A percentile compares a stretch with the other conserved stretches of the same genome.
Evolutionary conservation across 1,140 invertebrate genomes (phyloP).

Genomic region (Stegodyphus mimosarum): DNA sequence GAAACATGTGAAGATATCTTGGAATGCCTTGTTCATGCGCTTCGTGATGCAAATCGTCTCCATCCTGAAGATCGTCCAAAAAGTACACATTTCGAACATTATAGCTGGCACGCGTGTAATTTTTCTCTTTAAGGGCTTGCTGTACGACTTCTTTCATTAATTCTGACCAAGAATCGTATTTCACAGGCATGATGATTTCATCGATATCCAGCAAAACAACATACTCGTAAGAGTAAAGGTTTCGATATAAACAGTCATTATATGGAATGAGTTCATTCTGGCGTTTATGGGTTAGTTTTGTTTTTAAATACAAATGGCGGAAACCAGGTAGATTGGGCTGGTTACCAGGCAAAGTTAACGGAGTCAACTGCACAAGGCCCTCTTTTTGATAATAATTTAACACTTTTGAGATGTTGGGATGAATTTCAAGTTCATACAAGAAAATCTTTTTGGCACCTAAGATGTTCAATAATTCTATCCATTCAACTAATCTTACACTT

Average conservation of each 20-base stretch:
- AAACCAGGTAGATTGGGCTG: conserved; percentile 90
- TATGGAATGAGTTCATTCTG: conserved; percentile 96
- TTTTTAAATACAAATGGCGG: conserved; percentile 88
- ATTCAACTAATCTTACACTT: conserved; percentile 90
- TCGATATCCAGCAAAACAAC: conserved; percentile 92
- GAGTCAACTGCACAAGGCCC: conserved; percentile 84
- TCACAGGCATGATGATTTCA: conserved; percentile 93
- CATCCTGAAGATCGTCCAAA: conserved; percentile 80
- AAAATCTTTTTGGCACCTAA: conserved; percentile 93
- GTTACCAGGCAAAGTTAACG: conserved; percentile 87
- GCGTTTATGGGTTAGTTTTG: conserved; percentile 88
- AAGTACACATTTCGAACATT: conserved; percentile 96
- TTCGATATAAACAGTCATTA: conserved; percentile 95
- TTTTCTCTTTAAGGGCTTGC: conserved; percentile 74
- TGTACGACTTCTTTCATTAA: conserved; percentile 79
- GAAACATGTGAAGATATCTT: conserved; percentile 92
- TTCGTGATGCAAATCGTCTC: conserved; percentile 64
- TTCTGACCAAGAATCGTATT: conserved; percentile 79
- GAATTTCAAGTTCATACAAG: conserved; percentile 90
- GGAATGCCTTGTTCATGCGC: conserved; percentile 75
- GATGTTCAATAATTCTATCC: conserved; percentile 88
- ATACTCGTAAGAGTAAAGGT: conserved; percentile 90
- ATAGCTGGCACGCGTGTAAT: conserved; percentile 83
- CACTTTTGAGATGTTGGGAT: conserved; percentile 91
- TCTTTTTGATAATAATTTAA: conserved; percentile 81